A percentile compares a stretch with the other conserved stretches of the same genome.
Conservation (phyloP, 1,140 invertebrate genomes). For the Colletes latitarsis region DNA sequence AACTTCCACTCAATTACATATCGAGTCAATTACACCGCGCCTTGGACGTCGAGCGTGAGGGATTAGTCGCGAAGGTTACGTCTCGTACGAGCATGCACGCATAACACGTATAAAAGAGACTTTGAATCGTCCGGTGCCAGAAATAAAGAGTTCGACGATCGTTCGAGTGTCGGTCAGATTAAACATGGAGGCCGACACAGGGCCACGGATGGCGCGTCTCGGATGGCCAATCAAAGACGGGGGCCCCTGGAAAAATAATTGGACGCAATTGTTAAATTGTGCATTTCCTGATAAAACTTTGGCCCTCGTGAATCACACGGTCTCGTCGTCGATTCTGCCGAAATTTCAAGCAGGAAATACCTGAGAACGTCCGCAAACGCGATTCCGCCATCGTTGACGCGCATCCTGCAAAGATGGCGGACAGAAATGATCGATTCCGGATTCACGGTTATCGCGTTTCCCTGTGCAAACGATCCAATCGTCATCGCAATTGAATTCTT, state of each 20-base stretch:
- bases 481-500: no score
- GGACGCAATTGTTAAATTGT: conserved; percentile 77
- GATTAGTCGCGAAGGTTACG: conserved; percentile 1
- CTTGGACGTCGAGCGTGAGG: neutral
- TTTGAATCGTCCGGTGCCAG: conserved; percentile 6
- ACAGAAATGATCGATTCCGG: neutral
- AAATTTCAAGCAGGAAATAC: conserved; percentile 43
- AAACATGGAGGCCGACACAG: conserved; percentile 24
- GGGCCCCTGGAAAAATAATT: conserved; percentile 74
- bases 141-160: conserved; percentile 55
- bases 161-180: conserved; percentile 28
- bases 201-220: conserved; percentile 42
- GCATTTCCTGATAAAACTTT: conserved; percentile 74
- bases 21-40: neutral
- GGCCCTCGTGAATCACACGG: conserved; percentile 41
- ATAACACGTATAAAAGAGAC: neutral
- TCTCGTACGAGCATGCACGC: neutral
- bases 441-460: no score
- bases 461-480: no score
- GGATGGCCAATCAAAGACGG: conserved; percentile 69
- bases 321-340: conserved; percentile 53
- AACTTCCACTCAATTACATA: neutral
- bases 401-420: neutral
- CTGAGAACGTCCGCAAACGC: neutral
- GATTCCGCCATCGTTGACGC: neutral